Base-by-base conservation (phyloP, 2,888 invertebrate genomes). In the Amiota communis region DNA sequence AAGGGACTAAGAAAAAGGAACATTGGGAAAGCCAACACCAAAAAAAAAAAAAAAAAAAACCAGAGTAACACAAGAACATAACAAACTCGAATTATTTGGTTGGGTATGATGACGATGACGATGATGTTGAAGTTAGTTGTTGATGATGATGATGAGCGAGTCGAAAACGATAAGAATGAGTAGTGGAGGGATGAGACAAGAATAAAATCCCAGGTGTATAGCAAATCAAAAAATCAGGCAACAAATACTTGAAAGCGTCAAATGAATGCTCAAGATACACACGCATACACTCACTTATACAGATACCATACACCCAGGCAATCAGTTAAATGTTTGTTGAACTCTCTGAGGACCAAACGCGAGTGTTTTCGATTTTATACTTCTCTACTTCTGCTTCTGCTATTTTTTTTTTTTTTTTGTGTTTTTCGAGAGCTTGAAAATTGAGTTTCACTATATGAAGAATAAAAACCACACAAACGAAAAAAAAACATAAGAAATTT, bases 151-250 rank as follows among this genome's bases (percentile, higher is more conserved):
- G 36, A 36, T 36, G 36, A 20, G 20, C 17, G 59, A 59, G 20
- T 20, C 59, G 17, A 59, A 11, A 36, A 36, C 63, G 56, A n/a
- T 15, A 56, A 56, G 15, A 17, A 17, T 59, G 15, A 10, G 17
- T 6, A 36, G 57, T 10, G 23, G 57, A 12, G 17, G 17, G 20
- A 17, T 1, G 15, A 1, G 57, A 59, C 2, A 8, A 8, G 17
- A 15, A 57, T 9, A 49, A 56, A 79, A 77, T 88, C 87, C 87
- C 87, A 87, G 88, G 87, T 88, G 87, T 86, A 87, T 87, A 81
- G 86, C 87, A 87, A 88, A 87, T 87, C 87, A 87, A 88, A 87
- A 87, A 86, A 82, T 83, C 83, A 82, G 78, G 75, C 83, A 78
- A 78, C 75, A 74, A 74, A 69, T 53, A 11, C 72, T 64, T 64